Base-by-base conservation (phyloP, 2,888 invertebrate species). In the Meiosimyza platycephala region DNA sequence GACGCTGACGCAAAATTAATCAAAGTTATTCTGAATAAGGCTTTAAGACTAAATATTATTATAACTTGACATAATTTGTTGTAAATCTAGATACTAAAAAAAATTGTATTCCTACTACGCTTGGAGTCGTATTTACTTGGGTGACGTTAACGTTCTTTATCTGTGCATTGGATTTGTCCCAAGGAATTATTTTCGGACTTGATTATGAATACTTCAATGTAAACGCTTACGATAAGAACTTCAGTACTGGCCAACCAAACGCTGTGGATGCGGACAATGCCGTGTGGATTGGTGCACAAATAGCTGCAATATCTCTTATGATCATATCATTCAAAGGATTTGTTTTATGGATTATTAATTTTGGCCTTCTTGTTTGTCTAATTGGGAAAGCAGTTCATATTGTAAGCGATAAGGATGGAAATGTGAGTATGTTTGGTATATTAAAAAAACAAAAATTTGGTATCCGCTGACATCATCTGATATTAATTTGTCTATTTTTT, bases 241-340 rank as follows among this genome's bases (percentile, higher is more conserved):
- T 83, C 48, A 78, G 78, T 47, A 6, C 15, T 4, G 64, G 77
- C 0, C 81, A 84, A 72, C 47, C 50, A 0, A 84, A 79, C 3
- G 0, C 0, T 0, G 70, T 82, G 7, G 13, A 78, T 40, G 75
- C 82, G 0, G 69, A 83, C 69, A 82, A 80, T 13, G 81, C 77
- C 4, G 79, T 83, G 51, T 55, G 87, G 2, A 9, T 85, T 3
- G 79, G 84, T 6, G 87, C 80, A 0, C 80, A 80, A 75, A 80
- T 84, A 5, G 82, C 83, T 1, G 81, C 86, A 15, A 83, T 86
- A 2, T 75, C 85, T 6, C 83, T 88, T 82, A 81, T 87, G 84
- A 79, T 86, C 13, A 79, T 89, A 22, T 82, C 88, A 2, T 81
- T 88, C 12, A 86, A 88, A 74, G 89, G 89, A 13, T 88, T 85